Conservation (phyloP, 2,113 vertebrate genomes). For the Oreotrochilus melanogaster region DNA sequence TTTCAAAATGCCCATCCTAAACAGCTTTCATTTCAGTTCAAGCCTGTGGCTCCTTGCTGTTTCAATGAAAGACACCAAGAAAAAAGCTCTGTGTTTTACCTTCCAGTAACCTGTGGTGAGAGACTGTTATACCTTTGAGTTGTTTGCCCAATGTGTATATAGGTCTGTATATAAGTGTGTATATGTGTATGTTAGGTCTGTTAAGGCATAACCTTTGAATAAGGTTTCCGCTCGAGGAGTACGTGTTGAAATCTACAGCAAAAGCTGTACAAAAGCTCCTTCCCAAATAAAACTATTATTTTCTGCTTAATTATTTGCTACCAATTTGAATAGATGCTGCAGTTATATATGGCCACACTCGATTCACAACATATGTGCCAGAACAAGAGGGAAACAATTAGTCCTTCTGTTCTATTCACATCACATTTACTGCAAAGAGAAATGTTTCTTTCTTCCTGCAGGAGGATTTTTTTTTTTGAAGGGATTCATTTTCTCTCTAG, state of each 20-base stretch:
- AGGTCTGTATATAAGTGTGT: no score
- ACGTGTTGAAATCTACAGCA: not conserved
- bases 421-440: not conserved
- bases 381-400: slow-evolving; percentile 24
- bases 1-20: not conserved
- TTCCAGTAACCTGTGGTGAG: not conserved
- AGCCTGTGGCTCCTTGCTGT: not conserved
- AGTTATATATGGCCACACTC: not conserved
- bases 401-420: slow-evolving; percentile 17
- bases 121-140: not conserved
- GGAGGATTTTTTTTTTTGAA: not conserved
- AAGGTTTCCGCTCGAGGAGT: not conserved
- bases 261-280: not conserved
- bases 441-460: not conserved
- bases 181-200: not conserved
- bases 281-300: not conserved
- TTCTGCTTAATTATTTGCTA: not conserved
- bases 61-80: not conserved
- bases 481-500: slow-evolving; percentile 64
- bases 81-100: not conserved
- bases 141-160: not conserved
- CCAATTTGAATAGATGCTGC: not conserved
- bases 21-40: not conserved
- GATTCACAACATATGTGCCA: not conserved
- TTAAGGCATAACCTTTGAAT: not conserved